Evolutionary conservation across 2,113 vertebrate genomes (phyloP).

Genomic region (Pituophis catenifer): DNA sequence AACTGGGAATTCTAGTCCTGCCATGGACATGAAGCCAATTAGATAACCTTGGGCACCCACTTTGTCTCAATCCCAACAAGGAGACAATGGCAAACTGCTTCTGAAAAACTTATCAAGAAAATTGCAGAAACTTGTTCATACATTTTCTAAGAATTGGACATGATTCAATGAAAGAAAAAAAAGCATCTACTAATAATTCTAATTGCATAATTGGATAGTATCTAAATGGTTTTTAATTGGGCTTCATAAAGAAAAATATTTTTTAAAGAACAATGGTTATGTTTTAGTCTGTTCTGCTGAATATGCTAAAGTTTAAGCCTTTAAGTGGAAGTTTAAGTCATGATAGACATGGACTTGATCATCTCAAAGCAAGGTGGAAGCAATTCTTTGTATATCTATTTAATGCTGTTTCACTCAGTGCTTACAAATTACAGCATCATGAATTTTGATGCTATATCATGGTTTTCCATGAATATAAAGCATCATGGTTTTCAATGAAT

Average conservation of each 20-base stretch:
- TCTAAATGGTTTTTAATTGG: not conserved
- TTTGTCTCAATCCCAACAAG: not conserved
- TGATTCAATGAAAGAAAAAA: not conserved
- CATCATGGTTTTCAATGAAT: not conserved
- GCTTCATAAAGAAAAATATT: not conserved
- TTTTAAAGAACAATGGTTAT: not conserved
- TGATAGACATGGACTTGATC: not conserved
- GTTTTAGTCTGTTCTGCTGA: not conserved
- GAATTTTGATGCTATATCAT: not conserved
- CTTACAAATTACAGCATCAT: not conserved
- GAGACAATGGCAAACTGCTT: not conserved
- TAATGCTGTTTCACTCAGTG: not conserved
- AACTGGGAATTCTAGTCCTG: not conserved
- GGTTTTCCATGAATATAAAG: not conserved
- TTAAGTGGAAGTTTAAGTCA: not conserved
- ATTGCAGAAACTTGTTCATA: not conserved
- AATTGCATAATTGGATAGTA: not conserved
- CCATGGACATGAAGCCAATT: not conserved
- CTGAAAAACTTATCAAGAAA: not conserved
- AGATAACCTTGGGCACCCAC: too few species aligned
- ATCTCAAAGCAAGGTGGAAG: not conserved
- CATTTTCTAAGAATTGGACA: not conserved
- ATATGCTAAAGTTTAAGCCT: not conserved
- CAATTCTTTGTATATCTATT: not conserved
- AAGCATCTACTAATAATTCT: not conserved